Percentiles rank a stretch among this genome's conserved stretches.
These are phyloP conservation scores for Turritopsis dohrnii DNA, from an alignment of 30 jellyfish, hydroid and myxozoan genomes.

Conservation along the genomic window DNA sequence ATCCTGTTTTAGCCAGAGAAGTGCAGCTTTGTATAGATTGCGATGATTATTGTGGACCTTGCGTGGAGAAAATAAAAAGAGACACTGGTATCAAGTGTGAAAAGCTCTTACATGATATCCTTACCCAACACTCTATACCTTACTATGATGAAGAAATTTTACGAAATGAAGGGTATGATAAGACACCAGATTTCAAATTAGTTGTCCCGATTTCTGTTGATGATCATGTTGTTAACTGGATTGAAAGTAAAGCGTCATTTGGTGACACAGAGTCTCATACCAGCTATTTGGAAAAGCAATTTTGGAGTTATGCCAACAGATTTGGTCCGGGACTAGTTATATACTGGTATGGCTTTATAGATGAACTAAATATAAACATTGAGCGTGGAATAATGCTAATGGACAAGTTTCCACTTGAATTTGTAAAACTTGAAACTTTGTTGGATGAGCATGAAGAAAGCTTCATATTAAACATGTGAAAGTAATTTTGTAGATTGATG, in stretches of 20 bases:
- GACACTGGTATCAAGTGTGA: constrained; percentile 63
- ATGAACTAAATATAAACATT: constrained; percentile 57
- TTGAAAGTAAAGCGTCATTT: constrained; percentile 87
- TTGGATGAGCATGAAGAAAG: constrained; percentile 7
- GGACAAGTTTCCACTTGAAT: constrained; percentile 59
- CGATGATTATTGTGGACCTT: constrained; percentile 89
- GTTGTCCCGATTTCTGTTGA: constrained; percentile 74
- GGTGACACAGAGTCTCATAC: constrained; percentile 82
- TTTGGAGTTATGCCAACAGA: constrained; percentile 87
- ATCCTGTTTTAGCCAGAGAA: constrained; percentile 35
- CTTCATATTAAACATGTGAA: neutral
- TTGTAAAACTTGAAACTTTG: constrained; percentile 60
- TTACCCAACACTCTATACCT: constrained; percentile 51
- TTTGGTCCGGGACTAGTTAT: constrained; percentile 91
- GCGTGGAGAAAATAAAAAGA: constrained; percentile 51
- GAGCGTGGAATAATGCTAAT: constrained; percentile 59
- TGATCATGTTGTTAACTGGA: constrained; percentile 73
- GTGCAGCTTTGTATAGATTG: constrained; percentile 44
- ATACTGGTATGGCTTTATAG: constrained; percentile 86
- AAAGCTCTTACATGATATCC: constrained; percentile 25
- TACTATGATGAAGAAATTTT: constrained; percentile 62
- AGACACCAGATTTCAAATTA: constrained; percentile 79
- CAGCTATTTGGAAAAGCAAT: constrained; percentile 58
- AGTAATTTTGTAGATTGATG: neutral
- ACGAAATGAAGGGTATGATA: constrained; percentile 71